phyloP scores from a whole-genome alignment of 2,113 vertebrate species.

The Picathartes gymnocephalus region DNA sequence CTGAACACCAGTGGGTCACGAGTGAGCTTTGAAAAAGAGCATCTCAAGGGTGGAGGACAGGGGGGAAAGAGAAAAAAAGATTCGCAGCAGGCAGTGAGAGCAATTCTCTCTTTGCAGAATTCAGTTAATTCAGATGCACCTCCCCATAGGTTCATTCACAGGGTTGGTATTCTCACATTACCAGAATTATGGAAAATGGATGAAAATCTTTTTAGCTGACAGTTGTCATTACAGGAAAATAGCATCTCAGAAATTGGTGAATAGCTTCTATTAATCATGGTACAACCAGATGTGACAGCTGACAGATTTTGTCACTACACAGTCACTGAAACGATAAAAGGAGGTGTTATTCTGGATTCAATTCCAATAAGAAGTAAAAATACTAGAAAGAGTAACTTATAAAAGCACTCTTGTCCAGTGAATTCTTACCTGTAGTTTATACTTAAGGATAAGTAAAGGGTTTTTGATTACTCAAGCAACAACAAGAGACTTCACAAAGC shows the following conservation, averaged over 20 bases:
- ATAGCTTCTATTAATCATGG: not conserved
- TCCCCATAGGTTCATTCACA: not conserved
- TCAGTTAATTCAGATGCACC: not conserved
- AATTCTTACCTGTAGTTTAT: not conserved
- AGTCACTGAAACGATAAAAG: not conserved
- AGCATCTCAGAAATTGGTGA: not conserved
- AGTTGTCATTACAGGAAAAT: not conserved
- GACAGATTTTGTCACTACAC: conserved; percentile 1
- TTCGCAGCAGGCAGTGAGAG: not conserved
- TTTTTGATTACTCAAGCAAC: not conserved
- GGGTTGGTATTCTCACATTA: not conserved
- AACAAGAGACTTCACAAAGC: not conserved
- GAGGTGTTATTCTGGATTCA: not conserved
- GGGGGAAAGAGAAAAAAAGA: not conserved
- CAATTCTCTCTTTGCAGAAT: not conserved
- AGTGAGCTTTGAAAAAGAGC: not conserved
- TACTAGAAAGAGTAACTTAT: not conserved
- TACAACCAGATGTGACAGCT: not conserved
- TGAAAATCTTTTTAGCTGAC: not conserved
- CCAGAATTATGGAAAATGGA: not conserved
- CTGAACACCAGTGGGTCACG: not conserved
- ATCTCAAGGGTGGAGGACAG: fast-evolving
- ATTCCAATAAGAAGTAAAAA: not conserved
- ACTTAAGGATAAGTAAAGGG: not conserved
- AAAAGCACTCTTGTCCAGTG: not conserved